These are phyloP conservation scores for Anoura caudifer DNA, from an alignment of 2,113 vertebrate genomes.

Conservation along the genomic window DNA sequence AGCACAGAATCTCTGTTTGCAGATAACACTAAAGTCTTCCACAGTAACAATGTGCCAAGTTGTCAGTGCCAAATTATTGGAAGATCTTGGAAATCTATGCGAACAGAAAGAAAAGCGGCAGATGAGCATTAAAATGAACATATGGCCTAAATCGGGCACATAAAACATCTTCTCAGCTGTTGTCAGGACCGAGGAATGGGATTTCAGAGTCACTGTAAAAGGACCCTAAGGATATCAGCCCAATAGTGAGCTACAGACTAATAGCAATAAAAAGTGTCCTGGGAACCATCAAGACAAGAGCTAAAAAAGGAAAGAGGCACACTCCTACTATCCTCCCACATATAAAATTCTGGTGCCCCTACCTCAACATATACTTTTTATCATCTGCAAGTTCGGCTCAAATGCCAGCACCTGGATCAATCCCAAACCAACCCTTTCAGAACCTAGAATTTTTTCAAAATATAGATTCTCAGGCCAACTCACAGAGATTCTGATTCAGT, in stretches of 20 bases:
- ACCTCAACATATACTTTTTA: not conserved
- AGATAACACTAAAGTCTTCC: constrained; percentile 43
- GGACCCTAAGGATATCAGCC: not conserved
- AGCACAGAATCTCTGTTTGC: not conserved
- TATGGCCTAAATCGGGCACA: constrained; percentile 49
- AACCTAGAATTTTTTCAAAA: not conserved
- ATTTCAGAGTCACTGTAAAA: not conserved
- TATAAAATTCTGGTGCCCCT: not conserved
- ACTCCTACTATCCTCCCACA: not conserved
- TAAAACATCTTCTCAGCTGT: constrained; percentile 52
- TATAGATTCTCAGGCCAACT: not conserved
- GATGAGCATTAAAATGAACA: constrained; percentile 54
- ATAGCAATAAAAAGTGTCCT: constrained; percentile 34
- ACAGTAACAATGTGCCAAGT: constrained; percentile 25
- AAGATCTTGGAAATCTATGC: constrained; percentile 55
- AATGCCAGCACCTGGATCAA: not conserved
- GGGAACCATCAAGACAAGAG: constrained; percentile 2
- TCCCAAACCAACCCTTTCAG: not conserved
- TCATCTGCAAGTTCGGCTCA: not conserved
- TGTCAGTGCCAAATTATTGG: constrained; percentile 56
- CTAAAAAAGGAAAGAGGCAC: not conserved
- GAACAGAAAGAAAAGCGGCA: constrained; percentile 60
- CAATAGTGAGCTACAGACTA: not conserved
- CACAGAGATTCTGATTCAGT: not conserved
- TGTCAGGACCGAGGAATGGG: constrained; percentile 40